Base-by-base conservation (phyloP, 2,888 invertebrate genomes). In the Micropterix aruncella region DNA sequence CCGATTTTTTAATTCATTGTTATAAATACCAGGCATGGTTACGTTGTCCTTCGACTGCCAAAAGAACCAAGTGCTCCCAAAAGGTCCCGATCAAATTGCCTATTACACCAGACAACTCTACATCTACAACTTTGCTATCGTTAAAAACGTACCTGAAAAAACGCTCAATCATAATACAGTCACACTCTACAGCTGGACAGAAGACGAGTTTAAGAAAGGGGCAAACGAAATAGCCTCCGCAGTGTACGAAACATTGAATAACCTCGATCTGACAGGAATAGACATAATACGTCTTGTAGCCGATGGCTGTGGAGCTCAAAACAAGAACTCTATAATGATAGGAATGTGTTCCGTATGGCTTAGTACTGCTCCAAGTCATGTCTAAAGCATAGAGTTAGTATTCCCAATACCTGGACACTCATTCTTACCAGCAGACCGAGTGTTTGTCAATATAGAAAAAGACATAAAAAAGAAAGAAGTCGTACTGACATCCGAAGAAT, bases 181-280 rank as follows among this genome's bases (percentile, higher is more conserved):
- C 27, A 49, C 47, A 12, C 42, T 53, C 19, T 54, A 52, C 46
- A 41, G 44, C n/a, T 55, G 52, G 50, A 52, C 49, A 15, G 54
- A 54, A 48, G 49, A 55, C 37, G 48, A 55, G 44, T 27, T 49
- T 36, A 41, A 43, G 9, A 55, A 54, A 49, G 54, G 52, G 3
- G 50, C 51, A 4, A 54, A 55, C 44, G 51, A 53, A 48, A 52
- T 56, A 4, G 51, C 52, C n/a, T 54, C 52, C 1, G 54, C 53
- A 2, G 50, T 52, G 4, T 52, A 43, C 38, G 15, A 53, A n/a
- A n/a, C n/a, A n/a, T n/a, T n/a, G n/a, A n/a, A n/a, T n/a, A n/a
- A n/a, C n/a, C n/a, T n/a, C n/a, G n/a, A n/a, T n/a, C n/a, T n/a
- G n/a, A n/a, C n/a, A n/a, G n/a, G n/a, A n/a, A n/a, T n/a, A n/a